Evolutionary conservation across 2,888 invertebrate genomes (phyloP), one percentile per base, ranked within the genome.

Genomic region (Nipponacmea schrenckii): DNA sequence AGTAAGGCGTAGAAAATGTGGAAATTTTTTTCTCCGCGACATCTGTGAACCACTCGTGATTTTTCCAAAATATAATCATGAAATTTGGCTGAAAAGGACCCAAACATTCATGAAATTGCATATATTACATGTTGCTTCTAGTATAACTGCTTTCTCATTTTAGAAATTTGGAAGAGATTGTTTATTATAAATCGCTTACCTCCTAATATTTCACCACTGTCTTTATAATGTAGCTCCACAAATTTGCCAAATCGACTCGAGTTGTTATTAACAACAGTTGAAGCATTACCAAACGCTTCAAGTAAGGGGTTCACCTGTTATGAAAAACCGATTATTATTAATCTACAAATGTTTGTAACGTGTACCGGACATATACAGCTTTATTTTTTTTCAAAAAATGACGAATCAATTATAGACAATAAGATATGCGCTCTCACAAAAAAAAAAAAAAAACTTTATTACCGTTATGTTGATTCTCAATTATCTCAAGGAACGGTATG

Each of bases 231-330:
- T 7, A 87, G 77, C 65, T 84, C 84, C 44, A 86, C 84, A 67
- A 84, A 85, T 71, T 86, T 85, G 26, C 86, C 87, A 74, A 86
- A 87, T 31, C 87, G 80, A 74, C 87, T 87, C n/a, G 87, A 87
- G 72, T 83, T 83, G 64, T 79, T 80, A 73, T 87, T 87, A 80
- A 85, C 84, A 17, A 83, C 70, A n/a, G 87, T 87, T 14, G 83
- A 80, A 8, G 87, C 87, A 75, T 87, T 87, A 15, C 87, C 87
- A 72, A 87, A 87, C 0, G 86, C 86, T 78, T 87, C 87, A 5
- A 87, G 72, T 8, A 87, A 75, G 0, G 87, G 87, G 74, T 86
- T 86, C 15, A 84, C 80, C 86, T 86, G 67, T 0, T 63, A 45
- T 26, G 15, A 10, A 62, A 67, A n/a, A 1, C 17, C 2, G 8